Percentiles rank a stretch among this genome's conserved stretches.
phyloP scores from a whole-genome alignment of 2,888 invertebrate species.

The Andrena marginata region DNA sequence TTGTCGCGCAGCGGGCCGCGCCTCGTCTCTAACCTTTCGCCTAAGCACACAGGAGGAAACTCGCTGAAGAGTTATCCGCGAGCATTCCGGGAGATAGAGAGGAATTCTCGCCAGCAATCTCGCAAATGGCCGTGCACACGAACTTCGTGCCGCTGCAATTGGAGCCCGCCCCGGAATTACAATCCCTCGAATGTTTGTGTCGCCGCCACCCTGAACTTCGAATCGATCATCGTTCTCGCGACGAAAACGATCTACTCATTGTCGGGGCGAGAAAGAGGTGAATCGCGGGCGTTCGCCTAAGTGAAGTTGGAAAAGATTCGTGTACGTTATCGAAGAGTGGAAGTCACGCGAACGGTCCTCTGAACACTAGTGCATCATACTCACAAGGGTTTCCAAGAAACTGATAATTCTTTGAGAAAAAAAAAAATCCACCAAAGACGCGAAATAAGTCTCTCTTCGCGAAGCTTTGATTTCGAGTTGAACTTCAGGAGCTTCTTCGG shows the following conservation, averaged over 20 bases:
- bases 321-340: no score
- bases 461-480: no score
- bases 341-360: no score
- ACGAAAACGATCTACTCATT: background rate
- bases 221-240: conserved; percentile 45
- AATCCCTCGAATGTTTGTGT: conserved; percentile 44
- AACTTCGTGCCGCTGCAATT: conserved; percentile 51
- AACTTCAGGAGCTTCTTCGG: no score
- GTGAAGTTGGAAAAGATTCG: no score
- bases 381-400: no score
- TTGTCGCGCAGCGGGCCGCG: conserved; percentile 51
- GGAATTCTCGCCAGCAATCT: conserved; percentile 60
- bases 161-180: conserved; percentile 42
- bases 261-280: no score
- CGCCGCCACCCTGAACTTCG: conserved; percentile 29
- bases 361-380: no score
- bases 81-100: conserved; percentile 49
- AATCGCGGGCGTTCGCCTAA: no score
- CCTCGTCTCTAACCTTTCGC: conserved; percentile 55
- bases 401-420: no score
- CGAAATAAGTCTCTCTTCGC: no score
- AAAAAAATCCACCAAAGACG: no score
- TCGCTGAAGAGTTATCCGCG: conserved; percentile 51
- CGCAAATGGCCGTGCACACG: conserved; percentile 56
- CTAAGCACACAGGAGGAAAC: conserved; percentile 58